Percentiles rank a stretch among this genome's conserved stretches.
phyloP scores from a whole-genome alignment of 2,888 invertebrate genomes.

The Leptopilina myrica region DNA sequence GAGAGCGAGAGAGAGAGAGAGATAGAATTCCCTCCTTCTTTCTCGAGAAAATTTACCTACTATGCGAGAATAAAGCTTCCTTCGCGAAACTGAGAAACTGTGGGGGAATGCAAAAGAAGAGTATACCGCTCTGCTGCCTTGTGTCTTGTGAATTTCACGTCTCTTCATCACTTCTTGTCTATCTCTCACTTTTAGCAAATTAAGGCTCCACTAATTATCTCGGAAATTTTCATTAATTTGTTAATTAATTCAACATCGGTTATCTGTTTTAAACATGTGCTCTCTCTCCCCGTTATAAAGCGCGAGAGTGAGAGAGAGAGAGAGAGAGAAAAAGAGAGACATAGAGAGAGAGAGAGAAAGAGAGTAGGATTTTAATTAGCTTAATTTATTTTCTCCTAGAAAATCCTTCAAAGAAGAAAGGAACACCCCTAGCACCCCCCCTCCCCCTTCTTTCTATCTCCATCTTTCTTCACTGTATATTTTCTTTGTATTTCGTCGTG shows the following conservation, averaged over 20 bases:
- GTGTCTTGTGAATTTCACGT: background rate
- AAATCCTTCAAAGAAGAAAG: conserved; percentile 5
- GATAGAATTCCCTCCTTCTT: background rate
- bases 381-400: conserved; percentile 10
- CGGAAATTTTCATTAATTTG: conserved; percentile 19
- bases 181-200: conserved; percentile 17
- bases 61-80: conserved; percentile 14
- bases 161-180: background rate
- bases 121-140: background rate
- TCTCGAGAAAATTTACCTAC: background rate
- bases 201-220: conserved; percentile 20
- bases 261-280: conserved; percentile 30
- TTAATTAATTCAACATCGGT: conserved; percentile 17
- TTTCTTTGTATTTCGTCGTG: background rate
- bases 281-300: background rate
- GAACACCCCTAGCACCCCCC: background rate
- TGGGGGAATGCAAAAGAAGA: conserved; percentile 6
- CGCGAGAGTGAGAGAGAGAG: background rate
- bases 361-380: conserved; percentile 12
- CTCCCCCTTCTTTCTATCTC: background rate
- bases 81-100: background rate
- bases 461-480: no score
- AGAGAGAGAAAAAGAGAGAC: no score
- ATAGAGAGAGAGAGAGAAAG: no score
- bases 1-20: background rate